Percentiles rank a stretch among this genome's conserved stretches.
Evolutionary conservation across 2,797 vertebrate genomes (phyloP).

Genomic region (Alauda arvensis): DNA sequence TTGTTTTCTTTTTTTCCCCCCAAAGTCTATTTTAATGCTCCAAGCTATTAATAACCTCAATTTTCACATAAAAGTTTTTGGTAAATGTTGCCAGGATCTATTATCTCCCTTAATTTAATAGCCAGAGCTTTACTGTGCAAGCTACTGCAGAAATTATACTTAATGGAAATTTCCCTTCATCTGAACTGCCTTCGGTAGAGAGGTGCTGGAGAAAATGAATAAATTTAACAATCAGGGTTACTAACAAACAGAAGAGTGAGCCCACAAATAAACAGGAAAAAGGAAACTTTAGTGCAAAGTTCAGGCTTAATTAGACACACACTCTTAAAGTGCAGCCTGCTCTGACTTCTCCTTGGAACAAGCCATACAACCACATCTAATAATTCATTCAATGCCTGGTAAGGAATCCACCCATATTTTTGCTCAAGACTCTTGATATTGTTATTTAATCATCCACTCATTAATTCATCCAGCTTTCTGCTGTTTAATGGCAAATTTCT

Average conservation of each 20-base stretch:
- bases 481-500: background rate
- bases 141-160: background rate
- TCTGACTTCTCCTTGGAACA: background rate
- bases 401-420: background rate
- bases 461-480: background rate
- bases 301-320: background rate
- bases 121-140: background rate
- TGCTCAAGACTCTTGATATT: background rate
- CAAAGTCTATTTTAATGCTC: background rate
- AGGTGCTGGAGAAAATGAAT: background rate
- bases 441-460: background rate
- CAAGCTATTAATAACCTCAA: background rate
- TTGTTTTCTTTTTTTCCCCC: accelerated
- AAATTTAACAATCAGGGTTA: background rate
- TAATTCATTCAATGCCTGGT: background rate
- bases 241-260: background rate
- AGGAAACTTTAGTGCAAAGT: background rate
- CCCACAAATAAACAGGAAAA: background rate
- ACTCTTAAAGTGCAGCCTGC: background rate
- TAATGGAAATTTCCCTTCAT: background rate
- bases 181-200: background rate
- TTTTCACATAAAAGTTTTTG: background rate
- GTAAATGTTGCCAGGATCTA: background rate
- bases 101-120: background rate
- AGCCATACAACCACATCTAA: background rate